Evolutionary conservation across 1,140 invertebrate species (phyloP).

Genomic region (Alviniconcha marisindica): DNA sequence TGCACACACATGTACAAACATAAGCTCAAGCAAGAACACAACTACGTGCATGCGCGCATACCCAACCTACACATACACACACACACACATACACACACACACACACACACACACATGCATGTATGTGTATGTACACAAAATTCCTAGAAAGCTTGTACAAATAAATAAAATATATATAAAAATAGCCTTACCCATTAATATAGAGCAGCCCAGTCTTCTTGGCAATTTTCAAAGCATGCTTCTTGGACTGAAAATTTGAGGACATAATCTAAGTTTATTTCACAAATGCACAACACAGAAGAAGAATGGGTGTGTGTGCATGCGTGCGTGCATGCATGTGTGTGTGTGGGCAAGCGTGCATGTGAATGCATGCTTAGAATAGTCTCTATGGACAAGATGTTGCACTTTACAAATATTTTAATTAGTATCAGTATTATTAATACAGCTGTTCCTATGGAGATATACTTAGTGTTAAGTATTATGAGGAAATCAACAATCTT

Average conservation of each 20-base stretch:
- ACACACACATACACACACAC: background rate
- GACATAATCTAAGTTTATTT: no score
- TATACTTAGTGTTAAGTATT: no score
- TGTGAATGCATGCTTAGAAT: no score
- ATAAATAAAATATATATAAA: background rate
- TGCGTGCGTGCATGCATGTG: background rate
- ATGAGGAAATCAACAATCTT: no score
- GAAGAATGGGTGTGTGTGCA: background rate
- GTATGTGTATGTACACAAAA: background rate
- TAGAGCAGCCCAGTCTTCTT: constrained; percentile 86
- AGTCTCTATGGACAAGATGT: no score
- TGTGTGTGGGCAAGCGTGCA: no score
- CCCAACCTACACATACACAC: background rate
- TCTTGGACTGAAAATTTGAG: constrained; percentile 83
- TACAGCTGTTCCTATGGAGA: no score
- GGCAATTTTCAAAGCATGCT: constrained; percentile 85
- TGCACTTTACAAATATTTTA: no score
- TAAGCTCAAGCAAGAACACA: background rate
- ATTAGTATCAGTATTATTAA: no score
- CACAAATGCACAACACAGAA: background rate
- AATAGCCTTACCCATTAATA: constrained; percentile 85
- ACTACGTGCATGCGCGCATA: background rate
- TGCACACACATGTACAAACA: background rate
- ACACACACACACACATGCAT: background rate
- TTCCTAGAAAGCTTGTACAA: no score